Base-by-base conservation (phyloP, 37 sponge, comb jelly and placozoan genomes). In the Chondrilla cf. caribensis region DNA sequence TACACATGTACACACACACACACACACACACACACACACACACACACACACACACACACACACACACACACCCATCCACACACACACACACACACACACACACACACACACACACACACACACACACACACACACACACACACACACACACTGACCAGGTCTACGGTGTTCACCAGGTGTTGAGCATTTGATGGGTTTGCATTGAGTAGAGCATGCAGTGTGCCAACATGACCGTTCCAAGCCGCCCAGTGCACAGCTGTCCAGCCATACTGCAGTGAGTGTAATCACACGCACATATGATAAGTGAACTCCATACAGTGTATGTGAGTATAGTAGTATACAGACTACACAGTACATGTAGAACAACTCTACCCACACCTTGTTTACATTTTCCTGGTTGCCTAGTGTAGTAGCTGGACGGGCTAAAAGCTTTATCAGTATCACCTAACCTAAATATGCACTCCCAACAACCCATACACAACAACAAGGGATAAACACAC, bases 171-270 rank as follows among this genome's bases (percentile, higher is more conserved):
- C 9, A 38, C 76, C 24, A 38, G 41, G 15, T 39, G 76, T 25
- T 73, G 76, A 8, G 76, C 76, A 40, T 42, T 73, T 9, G 38
- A 38, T 36, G 41, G 76, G 64, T 55, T 73, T 19, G 21, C 62
- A 38, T 80, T 71, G 32, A 86, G 44, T 26, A 90, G 84, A 19
- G 84, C 60, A 4, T 83, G 84, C 17, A 90, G 47, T 22, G 84
- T 42, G 29, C 79, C 36, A 0, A 83, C 38, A 38, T 90, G 87
- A 21, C 87, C 84, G 47, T 83, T 90, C 90, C 90, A 90, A 14
- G 87, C 60, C 3, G 90, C 86, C 90, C 90, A 90, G 81, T 90
- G 90, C 21, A 90, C 51, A 38, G 90, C 65, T n/a, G 84, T 86
- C 90, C 90, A 90, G 7, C 90, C 90, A 75, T 90, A 90, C 87